Base-by-base conservation (phyloP, 2,113 vertebrate genomes). In the Illadopsis cleaveri region DNA sequence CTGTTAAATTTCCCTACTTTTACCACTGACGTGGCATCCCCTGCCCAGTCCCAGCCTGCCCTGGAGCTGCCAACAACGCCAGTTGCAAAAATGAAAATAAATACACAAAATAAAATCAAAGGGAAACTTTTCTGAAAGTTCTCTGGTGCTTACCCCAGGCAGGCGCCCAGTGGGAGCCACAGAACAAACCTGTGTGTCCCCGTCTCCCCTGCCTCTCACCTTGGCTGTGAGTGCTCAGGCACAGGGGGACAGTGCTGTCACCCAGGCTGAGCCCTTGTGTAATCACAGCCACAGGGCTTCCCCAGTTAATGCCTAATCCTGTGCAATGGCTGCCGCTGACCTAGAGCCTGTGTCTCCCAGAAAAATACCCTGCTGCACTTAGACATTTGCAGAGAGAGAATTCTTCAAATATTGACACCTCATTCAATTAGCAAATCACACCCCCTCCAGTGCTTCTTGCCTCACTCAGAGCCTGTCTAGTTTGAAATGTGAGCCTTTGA, bases 271-370 rank as follows among this genome's bases (percentile, higher is more conserved):
- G 64, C 3, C 7, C 82, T 75, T 73, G 83, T 62, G 50, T 84
- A 94, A 94, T 35, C 89, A 78, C 56, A 62, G 81, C 94, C 91
- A 87, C 83, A 60, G 57, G 95, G 83, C 69, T 94, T 86, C 65
- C 86, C 70, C 57, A 6, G 95, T 96, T 97, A 97, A 94, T 97
- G 57, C 91, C 93, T 97, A 96, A 96, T 96, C 94, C 91, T 28
- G 48, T n/a, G 81, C 91, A 91, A 45, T 4, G 71, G 94, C 69
- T 82, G 51, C 15, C 3, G 40, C 91, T 0, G 13, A 94, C 91
- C 60, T 35, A 64, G 11, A 85, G 77, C 45, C 6, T 11, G 22
- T 20, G 56, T 78, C 83, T 62, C 51, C 68, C 57, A 48, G 47
- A 76, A 94, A 93, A 96, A 76, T 57, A 92, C 25, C 23, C 44